A percentile compares a stretch with the other conserved stretches of the same genome.
Conservation (phyloP, 2,797 vertebrate genomes). For the Ciconia nigra region DNA sequence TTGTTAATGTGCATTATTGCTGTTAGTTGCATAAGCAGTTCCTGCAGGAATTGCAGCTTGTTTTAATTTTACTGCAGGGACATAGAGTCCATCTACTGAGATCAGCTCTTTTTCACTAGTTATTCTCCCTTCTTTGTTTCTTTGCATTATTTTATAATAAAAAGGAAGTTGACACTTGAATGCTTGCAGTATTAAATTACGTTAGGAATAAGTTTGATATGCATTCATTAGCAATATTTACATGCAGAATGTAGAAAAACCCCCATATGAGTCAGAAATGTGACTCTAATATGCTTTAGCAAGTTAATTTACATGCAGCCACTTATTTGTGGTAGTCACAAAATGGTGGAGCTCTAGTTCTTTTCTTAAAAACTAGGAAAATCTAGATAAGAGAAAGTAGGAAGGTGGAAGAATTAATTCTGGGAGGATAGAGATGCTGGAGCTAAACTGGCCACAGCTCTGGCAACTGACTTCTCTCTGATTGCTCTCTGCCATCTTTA, state of each 20-base stretch:
- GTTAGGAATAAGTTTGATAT: not conserved
- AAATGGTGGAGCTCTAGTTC: not conserved
- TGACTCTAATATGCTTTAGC: not conserved
- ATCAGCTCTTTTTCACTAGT: not conserved
- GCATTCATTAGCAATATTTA: not conserved
- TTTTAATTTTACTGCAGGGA: constrained; percentile 63
- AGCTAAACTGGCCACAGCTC: not conserved
- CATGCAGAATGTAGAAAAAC: not conserved
- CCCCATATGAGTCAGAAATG: not conserved
- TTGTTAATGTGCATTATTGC: constrained; percentile 58
- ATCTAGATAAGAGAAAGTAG: not conserved
- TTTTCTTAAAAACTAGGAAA: not conserved
- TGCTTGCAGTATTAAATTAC: not conserved
- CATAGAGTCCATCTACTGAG: not conserved
- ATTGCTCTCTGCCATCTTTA: not conserved
- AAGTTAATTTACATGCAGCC: not conserved
- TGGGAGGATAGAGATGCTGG: not conserved
- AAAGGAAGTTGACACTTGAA: not conserved
- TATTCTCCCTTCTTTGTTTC: not conserved
- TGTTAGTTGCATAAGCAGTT: constrained; percentile 77
- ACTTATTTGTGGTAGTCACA: not conserved
- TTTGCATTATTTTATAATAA: not conserved
- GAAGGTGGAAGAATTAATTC: not conserved
- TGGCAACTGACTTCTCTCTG: not conserved
- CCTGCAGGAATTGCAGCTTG: constrained; percentile 68